Conservation (phyloP, 2,113 vertebrate species). For the Proteles cristata region DNA sequence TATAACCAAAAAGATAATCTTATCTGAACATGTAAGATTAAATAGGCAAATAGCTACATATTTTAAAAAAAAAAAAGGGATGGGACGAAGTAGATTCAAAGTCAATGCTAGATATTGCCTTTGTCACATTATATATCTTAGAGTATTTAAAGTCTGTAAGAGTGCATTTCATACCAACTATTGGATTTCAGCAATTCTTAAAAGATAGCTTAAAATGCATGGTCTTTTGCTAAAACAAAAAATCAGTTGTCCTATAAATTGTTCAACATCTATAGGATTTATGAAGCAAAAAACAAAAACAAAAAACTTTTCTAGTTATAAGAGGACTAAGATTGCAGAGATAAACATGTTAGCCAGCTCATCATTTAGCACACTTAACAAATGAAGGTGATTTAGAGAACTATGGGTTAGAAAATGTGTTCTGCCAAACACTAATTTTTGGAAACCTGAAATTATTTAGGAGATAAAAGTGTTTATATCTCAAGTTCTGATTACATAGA, state of each 20-base stretch:
- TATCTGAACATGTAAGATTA: background rate
- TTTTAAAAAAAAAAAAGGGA: background rate
- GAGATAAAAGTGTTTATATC: background rate
- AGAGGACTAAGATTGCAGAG: background rate
- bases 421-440: background rate
- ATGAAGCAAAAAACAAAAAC: background rate
- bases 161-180: background rate
- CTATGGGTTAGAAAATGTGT: background rate
- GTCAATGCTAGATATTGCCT: background rate
- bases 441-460: conserved; percentile 2
- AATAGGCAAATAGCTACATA: background rate
- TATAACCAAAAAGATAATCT: background rate
- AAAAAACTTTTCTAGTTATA: background rate
- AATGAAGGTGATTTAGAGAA: conserved; percentile 34
- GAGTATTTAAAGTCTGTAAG: background rate
- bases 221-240: conserved; percentile 19
- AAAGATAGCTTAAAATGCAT: conserved; percentile 6
- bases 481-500: background rate
- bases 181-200: background rate
- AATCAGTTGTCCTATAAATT: conserved; percentile 8
- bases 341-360: background rate
- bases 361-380: background rate
- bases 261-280: background rate
- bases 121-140: background rate
- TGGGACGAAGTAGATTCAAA: background rate